These are phyloP conservation scores for Stegastes partitus DNA, from an alignment of 2,113 vertebrate genomes.

Conservation along the genomic window DNA sequence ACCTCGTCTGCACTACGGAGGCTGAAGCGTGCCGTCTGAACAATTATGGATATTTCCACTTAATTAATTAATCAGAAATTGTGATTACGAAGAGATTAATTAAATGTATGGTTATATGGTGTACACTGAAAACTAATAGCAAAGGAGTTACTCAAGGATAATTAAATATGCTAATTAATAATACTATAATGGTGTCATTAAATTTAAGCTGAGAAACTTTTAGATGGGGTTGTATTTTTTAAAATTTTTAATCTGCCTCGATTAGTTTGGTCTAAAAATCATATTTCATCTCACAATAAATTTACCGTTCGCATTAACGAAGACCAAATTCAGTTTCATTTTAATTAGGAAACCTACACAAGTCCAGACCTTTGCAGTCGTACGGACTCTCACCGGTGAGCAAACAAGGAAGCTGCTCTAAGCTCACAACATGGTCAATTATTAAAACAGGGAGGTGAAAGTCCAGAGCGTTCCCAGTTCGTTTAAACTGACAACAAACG, in stretches of 20 bases:
- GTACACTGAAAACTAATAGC: background rate
- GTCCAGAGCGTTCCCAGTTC: too few species aligned
- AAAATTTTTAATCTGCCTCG: background rate
- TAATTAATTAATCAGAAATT: background rate
- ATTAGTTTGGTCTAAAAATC: background rate
- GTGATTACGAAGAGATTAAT: conserved; percentile 5
- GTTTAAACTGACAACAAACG: too few species aligned
- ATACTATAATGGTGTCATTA: background rate
- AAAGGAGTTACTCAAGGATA: conserved; percentile 1
- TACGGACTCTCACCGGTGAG: background rate
- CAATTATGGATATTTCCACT: too few species aligned
- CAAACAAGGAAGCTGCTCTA: too few species aligned
- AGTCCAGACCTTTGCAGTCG: background rate
- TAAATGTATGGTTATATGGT: background rate
- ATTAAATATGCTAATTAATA: conserved; percentile 20
- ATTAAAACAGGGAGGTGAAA: too few species aligned
- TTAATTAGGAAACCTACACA: background rate
- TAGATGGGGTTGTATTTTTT: too few species aligned
- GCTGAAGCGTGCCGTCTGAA: too few species aligned
- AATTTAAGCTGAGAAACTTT: background rate
- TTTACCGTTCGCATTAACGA: background rate
- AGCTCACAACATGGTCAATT: background rate
- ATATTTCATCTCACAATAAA: background rate
- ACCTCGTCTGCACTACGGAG: too few species aligned
- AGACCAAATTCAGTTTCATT: background rate